These are phyloP conservation scores for Melieria omissa DNA, from an alignment of 2,888 invertebrate genomes.

Conservation along the genomic window DNA sequence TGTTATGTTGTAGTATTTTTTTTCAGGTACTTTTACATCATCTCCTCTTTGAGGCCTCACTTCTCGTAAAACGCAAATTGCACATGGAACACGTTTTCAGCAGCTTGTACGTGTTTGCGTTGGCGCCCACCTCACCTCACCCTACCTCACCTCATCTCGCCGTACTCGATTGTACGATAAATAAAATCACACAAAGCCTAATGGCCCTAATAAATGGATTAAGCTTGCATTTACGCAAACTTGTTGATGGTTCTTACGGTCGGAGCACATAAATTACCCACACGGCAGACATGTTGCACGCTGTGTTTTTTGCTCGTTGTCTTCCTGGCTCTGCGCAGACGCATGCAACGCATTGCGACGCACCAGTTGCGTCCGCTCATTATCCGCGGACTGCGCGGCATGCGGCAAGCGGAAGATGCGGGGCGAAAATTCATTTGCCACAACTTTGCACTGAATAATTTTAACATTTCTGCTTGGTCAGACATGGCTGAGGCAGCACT, in stretches of 20 bases:
- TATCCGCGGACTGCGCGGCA: background rate
- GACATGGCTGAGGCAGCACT: background rate
- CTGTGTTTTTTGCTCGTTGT: slow-evolving; percentile 2
- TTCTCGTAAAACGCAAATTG: no score
- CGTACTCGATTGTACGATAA: no score
- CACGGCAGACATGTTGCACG: slow-evolving; percentile 38
- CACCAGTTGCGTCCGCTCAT: background rate
- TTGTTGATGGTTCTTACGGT: slow-evolving; percentile 60
- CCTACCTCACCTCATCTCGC: no score
- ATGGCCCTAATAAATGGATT: slow-evolving; percentile 59
- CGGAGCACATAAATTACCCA: slow-evolving; percentile 62
- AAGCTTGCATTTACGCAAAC: slow-evolving; percentile 61
- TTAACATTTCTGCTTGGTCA: slow-evolving; percentile 46
- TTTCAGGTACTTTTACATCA: no score
- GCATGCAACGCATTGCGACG: background rate
- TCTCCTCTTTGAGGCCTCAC: no score
- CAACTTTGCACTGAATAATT: slow-evolving; percentile 37
- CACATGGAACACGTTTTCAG: no score
- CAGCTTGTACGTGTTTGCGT: no score
- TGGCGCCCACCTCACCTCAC: no score
- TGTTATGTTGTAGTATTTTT: no score
- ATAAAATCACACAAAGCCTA: slow-evolving; percentile 13
- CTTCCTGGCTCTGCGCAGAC: background rate
- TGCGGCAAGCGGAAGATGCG: slow-evolving; percentile 43
- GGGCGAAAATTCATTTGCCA: slow-evolving; percentile 47